These are phyloP conservation scores for Leptosomus discolor DNA, from an alignment of 2,113 vertebrate species.

Conservation along the genomic window DNA sequence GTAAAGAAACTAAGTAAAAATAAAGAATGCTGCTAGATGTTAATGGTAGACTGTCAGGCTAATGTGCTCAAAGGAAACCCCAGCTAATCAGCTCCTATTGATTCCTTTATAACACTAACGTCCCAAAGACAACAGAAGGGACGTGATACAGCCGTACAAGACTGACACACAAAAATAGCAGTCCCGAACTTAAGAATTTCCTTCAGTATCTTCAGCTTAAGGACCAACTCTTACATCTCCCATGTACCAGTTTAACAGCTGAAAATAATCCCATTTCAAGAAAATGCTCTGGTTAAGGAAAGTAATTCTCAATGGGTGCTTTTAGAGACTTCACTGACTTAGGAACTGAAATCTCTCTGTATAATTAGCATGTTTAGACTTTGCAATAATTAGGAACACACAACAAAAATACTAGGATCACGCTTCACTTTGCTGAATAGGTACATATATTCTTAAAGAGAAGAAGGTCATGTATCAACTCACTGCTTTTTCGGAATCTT, in stretches of 20 bases:
- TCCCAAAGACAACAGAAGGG: not conserved
- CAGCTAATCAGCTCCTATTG: not conserved
- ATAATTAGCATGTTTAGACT: not conserved
- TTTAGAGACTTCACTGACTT: not conserved
- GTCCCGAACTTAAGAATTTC: not conserved
- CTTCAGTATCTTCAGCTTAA: not conserved
- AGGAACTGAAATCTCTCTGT: not conserved
- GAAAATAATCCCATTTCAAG: not conserved
- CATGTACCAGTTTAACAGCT: not conserved
- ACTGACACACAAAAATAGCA: not conserved
- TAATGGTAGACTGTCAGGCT: not conserved
- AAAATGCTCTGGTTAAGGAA: not conserved
- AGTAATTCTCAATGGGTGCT: not conserved
- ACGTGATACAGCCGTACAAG: not conserved
- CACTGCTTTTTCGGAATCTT: not conserved
- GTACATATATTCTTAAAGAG: conserved; percentile 20
- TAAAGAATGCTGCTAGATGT: not conserved
- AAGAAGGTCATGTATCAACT: conserved; percentile 13
- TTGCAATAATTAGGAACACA: not conserved
- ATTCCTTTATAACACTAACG: not conserved
- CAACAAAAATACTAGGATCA: not conserved
- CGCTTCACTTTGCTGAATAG: not conserved
- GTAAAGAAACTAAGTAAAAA: not conserved
- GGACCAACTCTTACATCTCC: not conserved
- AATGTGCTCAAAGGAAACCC: not conserved